Evolutionary conservation across 2,113 vertebrate species (phyloP).

Genomic region (Pseudolaguvia tuberculata): DNA sequence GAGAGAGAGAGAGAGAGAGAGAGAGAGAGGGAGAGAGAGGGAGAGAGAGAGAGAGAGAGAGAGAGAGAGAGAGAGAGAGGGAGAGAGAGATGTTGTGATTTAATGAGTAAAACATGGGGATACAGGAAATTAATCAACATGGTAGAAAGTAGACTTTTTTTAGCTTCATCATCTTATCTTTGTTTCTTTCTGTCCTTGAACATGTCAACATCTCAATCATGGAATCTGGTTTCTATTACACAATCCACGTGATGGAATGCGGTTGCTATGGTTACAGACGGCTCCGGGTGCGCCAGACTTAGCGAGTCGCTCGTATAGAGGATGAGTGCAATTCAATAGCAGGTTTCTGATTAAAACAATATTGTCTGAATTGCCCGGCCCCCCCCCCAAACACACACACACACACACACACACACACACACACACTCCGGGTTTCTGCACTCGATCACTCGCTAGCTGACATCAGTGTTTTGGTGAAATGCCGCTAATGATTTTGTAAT

Average conservation of each 20-base stretch:
- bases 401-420: not conserved
- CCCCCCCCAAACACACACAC: not conserved
- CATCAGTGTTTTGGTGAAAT: constrained; percentile 55
- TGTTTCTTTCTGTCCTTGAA: not conserved
- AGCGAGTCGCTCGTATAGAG: not conserved
- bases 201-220: not conserved
- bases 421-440: constrained; percentile 41
- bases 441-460: constrained; percentile 55
- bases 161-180: not conserved
- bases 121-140: too few species aligned
- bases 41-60: too few species aligned
- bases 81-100: too few species aligned
- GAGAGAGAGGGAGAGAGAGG: too few species aligned
- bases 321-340: not conserved
- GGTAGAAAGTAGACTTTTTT: too few species aligned
- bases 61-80: too few species aligned
- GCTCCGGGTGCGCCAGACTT: not conserved
- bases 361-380: not conserved
- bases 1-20: too few species aligned
- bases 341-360: constrained; percentile 23
- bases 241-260: not conserved
- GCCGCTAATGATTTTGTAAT: constrained; percentile 66
- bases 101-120: too few species aligned
- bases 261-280: constrained; percentile 54
- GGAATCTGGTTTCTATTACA: not conserved